Base-by-base conservation (phyloP, 2,797 vertebrate species). In the Acanthurus leucopareius region DNA sequence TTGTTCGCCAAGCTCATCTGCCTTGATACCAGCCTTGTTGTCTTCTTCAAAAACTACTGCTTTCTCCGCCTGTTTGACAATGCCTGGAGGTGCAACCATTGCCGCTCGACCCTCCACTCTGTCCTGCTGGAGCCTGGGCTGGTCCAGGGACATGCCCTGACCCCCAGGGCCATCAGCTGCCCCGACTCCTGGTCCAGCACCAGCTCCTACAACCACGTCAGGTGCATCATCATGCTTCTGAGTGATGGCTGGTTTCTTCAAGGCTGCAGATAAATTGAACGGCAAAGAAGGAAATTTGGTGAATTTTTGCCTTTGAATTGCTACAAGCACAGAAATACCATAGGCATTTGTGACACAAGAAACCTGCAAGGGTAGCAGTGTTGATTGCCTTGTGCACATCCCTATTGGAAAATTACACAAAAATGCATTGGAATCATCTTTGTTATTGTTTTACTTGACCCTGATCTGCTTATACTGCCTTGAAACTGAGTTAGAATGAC, bases 161-260 rank as follows among this genome's bases (percentile, higher is more conserved):
- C 71, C 90, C 56, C 80, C 91, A 0, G 83, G 88, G 32, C 89
- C 91, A 19, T 93, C 92, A 3, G 90, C 93, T 20, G 84, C 86
- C 25, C 86, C 92, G 0, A 81, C 87, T 38, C 85, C 89, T 1
- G 88, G 86, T 7, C 83, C 89, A 2, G 81, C 90, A 51, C 83
- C 92, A 11, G 84, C 93, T 40, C 87, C 92, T 9, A 88, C 81
- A 7, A 83, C 86, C 56, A 54, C 42, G 48, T 91, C 89, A 0
- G 77, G 87, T 40, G 49, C 49, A 3, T 93, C 92, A 0, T 85
- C 70, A 0, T 92, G 94, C 62, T 94, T 95, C 76, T 92, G 92
- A 19, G 93, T 95, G 80, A 96, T 94, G 69, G 93, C 90, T n/a
- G 95, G 94, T 85, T 95, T 96, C 88, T 95, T 96, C 79, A 96